phyloP scores from a whole-genome alignment of 2,797 vertebrate species.

The Falco berigora region DNA sequence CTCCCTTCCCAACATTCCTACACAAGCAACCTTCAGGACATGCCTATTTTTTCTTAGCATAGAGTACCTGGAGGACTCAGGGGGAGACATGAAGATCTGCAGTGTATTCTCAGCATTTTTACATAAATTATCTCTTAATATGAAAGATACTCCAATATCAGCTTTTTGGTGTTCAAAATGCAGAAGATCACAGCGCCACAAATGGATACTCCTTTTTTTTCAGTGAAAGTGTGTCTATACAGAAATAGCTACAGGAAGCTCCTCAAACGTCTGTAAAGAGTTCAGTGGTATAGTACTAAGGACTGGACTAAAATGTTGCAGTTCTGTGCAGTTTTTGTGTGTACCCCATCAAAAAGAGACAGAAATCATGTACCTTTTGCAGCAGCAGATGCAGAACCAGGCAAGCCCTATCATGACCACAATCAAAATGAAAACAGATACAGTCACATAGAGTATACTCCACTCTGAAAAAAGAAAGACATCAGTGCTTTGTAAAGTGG shows the following conservation, averaged over 20 bases:
- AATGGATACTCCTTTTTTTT: not conserved
- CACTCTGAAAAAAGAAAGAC: constrained; percentile 79
- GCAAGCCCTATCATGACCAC: constrained; percentile 72
- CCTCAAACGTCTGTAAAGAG: not conserved
- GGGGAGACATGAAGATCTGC: not conserved
- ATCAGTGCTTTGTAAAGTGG: not conserved
- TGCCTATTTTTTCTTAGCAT: not conserved
- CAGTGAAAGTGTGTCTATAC: not conserved
- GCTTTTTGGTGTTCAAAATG: not conserved
- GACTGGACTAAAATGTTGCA: not conserved
- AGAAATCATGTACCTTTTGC: constrained; percentile 77
- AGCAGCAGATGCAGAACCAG: constrained; percentile 87
- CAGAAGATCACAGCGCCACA: not conserved
- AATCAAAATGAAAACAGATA: constrained; percentile 75
- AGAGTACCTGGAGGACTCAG: not conserved
- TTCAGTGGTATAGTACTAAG: not conserved
- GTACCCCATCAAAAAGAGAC: not conserved
- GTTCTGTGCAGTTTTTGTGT: not conserved
- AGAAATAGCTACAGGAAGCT: not conserved
- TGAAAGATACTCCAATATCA: not conserved
- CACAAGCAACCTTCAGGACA: not conserved
- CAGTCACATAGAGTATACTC: constrained; percentile 83
- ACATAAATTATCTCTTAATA: not conserved
- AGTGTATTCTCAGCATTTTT: not conserved
- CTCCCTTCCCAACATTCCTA: not conserved